phyloP scores from a whole-genome alignment of 2,888 invertebrate genomes.

The Melanchra persicariae region DNA sequence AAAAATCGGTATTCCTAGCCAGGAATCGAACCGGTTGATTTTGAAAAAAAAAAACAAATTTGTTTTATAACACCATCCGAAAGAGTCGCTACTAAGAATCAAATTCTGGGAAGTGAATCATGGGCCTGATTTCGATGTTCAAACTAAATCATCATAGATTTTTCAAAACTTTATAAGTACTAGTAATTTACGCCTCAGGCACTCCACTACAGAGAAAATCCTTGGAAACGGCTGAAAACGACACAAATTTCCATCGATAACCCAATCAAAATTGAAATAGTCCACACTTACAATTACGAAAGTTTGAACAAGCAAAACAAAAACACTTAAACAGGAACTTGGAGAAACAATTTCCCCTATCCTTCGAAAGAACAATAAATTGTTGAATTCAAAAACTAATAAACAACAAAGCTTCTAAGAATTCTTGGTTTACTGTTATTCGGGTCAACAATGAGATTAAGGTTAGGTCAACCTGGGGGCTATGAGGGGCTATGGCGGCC shows the following conservation, averaged over 20 bases:
- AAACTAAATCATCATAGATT: too few species aligned
- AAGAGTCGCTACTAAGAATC: too few species aligned
- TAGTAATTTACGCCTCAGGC: too few species aligned
- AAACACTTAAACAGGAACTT: constrained; percentile 3
- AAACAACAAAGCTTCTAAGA: constrained; percentile 49
- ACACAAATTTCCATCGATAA: not conserved
- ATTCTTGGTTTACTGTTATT: constrained; percentile 55
- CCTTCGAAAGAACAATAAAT: constrained; percentile 30
- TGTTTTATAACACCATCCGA: too few species aligned
- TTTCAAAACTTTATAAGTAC: too few species aligned
- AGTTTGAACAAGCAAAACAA: constrained; percentile 26
- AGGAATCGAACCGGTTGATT: too few species aligned
- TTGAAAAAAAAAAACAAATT: too few species aligned
- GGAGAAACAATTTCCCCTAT: constrained; percentile 29
- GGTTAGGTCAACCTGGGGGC: constrained; percentile 70
- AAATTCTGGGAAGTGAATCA: too few species aligned
- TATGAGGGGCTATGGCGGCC: constrained; percentile 57
- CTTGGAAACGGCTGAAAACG: not conserved
- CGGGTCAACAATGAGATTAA: constrained; percentile 75
- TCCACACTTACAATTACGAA: not conserved
- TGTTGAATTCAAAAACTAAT: constrained; percentile 42
- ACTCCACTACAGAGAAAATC: too few species aligned
- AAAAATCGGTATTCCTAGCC: too few species aligned
- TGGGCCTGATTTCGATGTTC: too few species aligned
- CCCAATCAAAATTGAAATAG: not conserved